A percentile compares a stretch with the other conserved stretches of the same genome.
Evolutionary conservation across 2,113 vertebrate species (phyloP).

Genomic region (Tylochromis polylepis): DNA sequence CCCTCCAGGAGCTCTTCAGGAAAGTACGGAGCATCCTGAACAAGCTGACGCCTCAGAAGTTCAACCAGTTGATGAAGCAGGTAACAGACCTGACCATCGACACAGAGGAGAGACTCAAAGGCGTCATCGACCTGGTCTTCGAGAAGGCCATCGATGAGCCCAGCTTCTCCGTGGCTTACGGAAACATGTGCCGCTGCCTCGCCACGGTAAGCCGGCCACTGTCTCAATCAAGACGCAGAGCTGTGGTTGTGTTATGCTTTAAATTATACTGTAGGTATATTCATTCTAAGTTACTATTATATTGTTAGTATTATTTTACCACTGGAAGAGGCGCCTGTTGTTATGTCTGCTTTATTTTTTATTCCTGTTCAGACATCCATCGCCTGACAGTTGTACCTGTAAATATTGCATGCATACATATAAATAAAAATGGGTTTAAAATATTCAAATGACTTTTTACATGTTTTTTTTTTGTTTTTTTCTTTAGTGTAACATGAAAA

Average conservation of each 20-base stretch:
- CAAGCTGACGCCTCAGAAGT: constrained; percentile 97
- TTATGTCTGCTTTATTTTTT: too few relatives aligned
- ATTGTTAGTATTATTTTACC: neutral
- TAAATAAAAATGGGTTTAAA: neutral
- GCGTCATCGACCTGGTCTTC: constrained; percentile 96
- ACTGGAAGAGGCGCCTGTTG: too few relatives aligned
- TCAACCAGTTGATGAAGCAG: constrained; percentile 97
- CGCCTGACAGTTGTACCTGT: neutral
- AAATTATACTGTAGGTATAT: neutral
- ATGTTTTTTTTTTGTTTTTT: too few relatives aligned
- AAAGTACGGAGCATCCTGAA: constrained; percentile 97
- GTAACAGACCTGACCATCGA: constrained; percentile 94
- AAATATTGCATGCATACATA: neutral
- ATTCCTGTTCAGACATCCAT: too few relatives aligned
- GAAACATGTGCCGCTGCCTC: constrained; percentile 96
- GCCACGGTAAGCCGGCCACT: constrained; percentile 79
- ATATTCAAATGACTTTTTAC: neutral
- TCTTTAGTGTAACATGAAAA: neutral
- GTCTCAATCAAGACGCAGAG: neutral
- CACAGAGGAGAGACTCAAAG: constrained; percentile 94
- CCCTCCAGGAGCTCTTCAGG: constrained; percentile 86
- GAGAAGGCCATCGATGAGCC: constrained; percentile 98
- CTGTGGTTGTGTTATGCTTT: neutral
- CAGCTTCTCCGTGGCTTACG: constrained; percentile 94
- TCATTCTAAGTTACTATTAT: neutral